A percentile compares a stretch with the other conserved stretches of the same genome.
These are phyloP conservation scores for Napeogenes sylphis DNA, from an alignment of 2,888 invertebrate species.

Conservation along the genomic window DNA sequence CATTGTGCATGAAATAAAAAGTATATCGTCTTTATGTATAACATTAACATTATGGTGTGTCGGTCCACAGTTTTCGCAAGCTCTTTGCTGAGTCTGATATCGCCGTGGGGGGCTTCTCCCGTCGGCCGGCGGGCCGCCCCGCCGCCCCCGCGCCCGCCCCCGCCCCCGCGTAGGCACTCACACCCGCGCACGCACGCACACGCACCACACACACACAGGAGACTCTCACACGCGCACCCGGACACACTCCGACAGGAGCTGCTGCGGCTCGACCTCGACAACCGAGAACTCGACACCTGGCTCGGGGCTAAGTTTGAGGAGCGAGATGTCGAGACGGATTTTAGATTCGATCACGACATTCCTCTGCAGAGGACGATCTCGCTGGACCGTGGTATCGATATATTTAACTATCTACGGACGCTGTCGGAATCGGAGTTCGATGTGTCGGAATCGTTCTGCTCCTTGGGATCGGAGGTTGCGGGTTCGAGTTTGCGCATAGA, in stretches of 20 bases:
- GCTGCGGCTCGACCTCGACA: constrained; percentile 51
- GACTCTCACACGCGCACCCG: constrained; percentile 44
- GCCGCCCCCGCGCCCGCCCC: constrained; percentile 59
- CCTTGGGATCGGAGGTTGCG: constrained; percentile 46
- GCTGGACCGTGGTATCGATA: constrained; percentile 60
- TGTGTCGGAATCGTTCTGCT: constrained; percentile 51
- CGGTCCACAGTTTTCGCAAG: constrained; percentile 86
- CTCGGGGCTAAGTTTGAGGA: constrained; percentile 57
- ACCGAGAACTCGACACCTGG: constrained; percentile 57
- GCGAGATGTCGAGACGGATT: constrained; percentile 39
- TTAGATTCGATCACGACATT: constrained; percentile 54
- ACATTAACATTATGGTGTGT: constrained; percentile 21
- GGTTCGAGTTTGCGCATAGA: constrained; percentile 37
- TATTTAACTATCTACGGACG: constrained; percentile 56
- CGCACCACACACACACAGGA: constrained; percentile 27
- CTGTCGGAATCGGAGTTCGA: constrained; percentile 42
- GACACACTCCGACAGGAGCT: constrained; percentile 59
- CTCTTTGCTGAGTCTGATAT: constrained; percentile 89
- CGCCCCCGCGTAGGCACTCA: constrained; percentile 67
- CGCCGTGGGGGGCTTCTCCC: constrained; percentile 85
- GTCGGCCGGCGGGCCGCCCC: constrained; percentile 87
- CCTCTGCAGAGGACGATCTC: constrained; percentile 62
- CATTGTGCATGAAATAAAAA: neutral
- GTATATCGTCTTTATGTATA: neutral
- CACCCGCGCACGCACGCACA: constrained; percentile 34